Conservation (phyloP, 2,113 vertebrate species). For the Archilochus colubris region DNA sequence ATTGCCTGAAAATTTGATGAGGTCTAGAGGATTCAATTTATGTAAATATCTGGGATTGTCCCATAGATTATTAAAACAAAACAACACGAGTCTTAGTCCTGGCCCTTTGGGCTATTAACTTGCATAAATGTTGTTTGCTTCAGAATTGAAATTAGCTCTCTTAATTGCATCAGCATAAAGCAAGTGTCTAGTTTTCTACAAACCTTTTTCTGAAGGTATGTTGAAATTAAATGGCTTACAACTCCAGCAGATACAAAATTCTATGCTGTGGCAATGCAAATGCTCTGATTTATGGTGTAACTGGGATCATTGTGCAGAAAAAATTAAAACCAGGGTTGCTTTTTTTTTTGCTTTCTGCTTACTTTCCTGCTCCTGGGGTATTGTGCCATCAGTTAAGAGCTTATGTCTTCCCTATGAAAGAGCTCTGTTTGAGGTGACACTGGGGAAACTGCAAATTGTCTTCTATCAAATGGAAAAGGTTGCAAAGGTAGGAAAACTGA, state of each 20-base stretch:
- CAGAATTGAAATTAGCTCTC: slow-evolving; percentile 48
- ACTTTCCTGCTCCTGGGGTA: not conserved
- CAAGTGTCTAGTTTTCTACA: not conserved
- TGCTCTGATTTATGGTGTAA: not conserved
- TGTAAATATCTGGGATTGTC: slow-evolving; percentile 21
- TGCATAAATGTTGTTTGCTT: slow-evolving; percentile 36
- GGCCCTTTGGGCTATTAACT: slow-evolving; percentile 21
- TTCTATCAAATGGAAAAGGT: not conserved
- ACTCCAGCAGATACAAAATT: not conserved
- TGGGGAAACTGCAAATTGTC: not conserved
- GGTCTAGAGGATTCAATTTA: not conserved
- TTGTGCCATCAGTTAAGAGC: slow-evolving; percentile 2
- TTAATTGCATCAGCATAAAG: slow-evolving; percentile 49
- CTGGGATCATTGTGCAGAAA: not conserved
- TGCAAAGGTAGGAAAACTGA: not conserved
- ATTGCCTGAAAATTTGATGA: not conserved
- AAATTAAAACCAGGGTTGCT: not conserved
- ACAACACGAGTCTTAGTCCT: not conserved
- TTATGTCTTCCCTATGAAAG: not conserved
- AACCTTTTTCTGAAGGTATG: slow-evolving; percentile 3
- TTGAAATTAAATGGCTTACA: slow-evolving; percentile 26
- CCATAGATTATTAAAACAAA: slow-evolving; percentile 20
- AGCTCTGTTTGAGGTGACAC: not conserved
- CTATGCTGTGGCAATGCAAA: not conserved
- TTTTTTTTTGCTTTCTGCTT: not conserved